A percentile compares a stretch with the other conserved stretches of the same genome.
phyloP scores from a whole-genome alignment of 2,113 vertebrate species.

The Platycercus adscitus region DNA sequence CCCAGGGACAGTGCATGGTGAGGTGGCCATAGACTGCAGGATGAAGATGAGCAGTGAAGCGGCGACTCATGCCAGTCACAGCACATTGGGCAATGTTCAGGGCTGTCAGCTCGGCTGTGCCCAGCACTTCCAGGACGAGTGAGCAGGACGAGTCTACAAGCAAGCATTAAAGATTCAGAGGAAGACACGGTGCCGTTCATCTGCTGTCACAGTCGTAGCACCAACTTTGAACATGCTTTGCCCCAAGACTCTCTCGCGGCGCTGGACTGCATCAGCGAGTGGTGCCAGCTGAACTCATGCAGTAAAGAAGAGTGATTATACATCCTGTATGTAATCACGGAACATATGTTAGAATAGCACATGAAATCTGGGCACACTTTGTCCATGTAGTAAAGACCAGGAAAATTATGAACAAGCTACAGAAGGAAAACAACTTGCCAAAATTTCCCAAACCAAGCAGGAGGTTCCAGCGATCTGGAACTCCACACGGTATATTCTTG shows the following conservation, averaged over 20 bases:
- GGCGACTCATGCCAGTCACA: background rate
- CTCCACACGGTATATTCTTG: constrained; percentile 45
- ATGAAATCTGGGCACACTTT: constrained; percentile 68
- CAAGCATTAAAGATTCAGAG: background rate
- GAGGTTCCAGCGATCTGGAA: constrained; percentile 65
- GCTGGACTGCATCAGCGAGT: background rate
- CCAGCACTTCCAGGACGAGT: background rate
- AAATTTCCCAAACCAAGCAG: constrained; percentile 58
- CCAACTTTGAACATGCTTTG: background rate
- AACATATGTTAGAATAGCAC: constrained; percentile 63
- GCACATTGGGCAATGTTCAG: constrained; percentile 22
- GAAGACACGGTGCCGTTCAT: background rate
- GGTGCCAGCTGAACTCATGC: constrained; percentile 54
- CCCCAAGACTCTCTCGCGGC: constrained; percentile 18
- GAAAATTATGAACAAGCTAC: constrained; percentile 51
- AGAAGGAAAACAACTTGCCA: constrained; percentile 56
- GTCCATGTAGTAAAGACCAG: constrained; percentile 51
- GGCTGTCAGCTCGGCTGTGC: background rate
- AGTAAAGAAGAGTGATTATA: constrained; percentile 63
- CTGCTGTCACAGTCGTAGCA: background rate
- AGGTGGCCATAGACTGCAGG: rapidly evolving
- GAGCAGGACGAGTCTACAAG: background rate
- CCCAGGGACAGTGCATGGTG: rapidly evolving
- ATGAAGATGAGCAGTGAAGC: background rate
- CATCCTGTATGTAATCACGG: constrained; percentile 59